Evolutionary conservation across 2,888 invertebrate genomes (phyloP), one percentile per base, ranked within the genome.

Genomic region (Muscina levida): DNA sequence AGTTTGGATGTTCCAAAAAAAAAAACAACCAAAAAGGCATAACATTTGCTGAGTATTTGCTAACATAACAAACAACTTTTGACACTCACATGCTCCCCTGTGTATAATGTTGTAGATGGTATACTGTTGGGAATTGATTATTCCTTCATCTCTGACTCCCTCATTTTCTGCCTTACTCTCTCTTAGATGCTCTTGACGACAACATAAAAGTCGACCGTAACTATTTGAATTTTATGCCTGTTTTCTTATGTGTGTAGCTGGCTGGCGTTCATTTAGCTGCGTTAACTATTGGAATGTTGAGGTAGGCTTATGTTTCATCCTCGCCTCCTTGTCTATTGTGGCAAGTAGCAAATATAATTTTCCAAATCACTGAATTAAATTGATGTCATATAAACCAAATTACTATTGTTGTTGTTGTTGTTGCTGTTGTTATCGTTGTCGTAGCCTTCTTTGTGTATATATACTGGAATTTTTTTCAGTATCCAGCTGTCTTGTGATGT

Each of bases 321-420:
- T 22, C 22, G 51, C 22, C 51, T 1, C 10, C 11, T 5, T 4
- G 15, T 15, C n/a, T n/a, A 22, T 19, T 51, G 51, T 51, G 51
- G 51, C 51, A 39, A 51, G 67, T 13, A 77, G 42, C 26, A 85
- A 85, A 86, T 85, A 85, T 85, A 86, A 86, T 86, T 86, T 86
- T 86, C 86, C 85, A 80, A 85, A 84, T 84, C 86, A 86, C 78
- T 86, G 86, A 86, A 84, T 84, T 78, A 84, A 84, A 82, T 83
- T 79, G 83, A 82, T 84, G 81, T 81, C 77, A 77, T 79, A 75
- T 82, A 70, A 75, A 59, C 67, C 65, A 74, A 39, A 78, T 65
- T 70, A 70, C 56, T 78, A 48, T 71, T 62, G 42, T 48, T 68
- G 42, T 10, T 62, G 39, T 17, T 19, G 3, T 39, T 59, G 39